Conservation (phyloP, 2,888 invertebrate species). For the Lysandra bellargus region DNA sequence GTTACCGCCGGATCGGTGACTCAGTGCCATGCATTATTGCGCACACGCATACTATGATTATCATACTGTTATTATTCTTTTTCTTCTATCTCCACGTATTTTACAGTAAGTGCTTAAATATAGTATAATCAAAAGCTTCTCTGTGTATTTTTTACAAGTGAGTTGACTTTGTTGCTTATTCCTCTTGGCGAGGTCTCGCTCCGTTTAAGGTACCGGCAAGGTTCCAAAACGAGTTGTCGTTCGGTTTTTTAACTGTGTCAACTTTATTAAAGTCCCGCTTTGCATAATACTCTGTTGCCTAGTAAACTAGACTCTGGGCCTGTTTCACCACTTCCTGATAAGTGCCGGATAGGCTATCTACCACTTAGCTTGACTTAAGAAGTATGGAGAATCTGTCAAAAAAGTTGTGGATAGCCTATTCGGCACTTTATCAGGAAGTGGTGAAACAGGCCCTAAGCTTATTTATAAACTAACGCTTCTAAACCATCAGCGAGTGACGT, state of each 20-base stretch:
- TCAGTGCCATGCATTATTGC: constrained; percentile 45
- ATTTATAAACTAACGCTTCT: constrained; percentile 4
- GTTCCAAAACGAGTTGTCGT: not conserved
- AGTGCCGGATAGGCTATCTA: too few species aligned
- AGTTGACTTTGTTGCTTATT: not conserved
- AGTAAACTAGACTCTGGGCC: not conserved
- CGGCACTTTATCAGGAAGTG: too few species aligned
- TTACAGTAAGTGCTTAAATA: not conserved
- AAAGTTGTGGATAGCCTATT: too few species aligned
- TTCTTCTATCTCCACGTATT: constrained; percentile 20
- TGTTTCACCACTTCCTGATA: too few species aligned
- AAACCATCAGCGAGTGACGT: not conserved
- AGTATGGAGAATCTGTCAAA: too few species aligned
- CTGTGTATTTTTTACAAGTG: not conserved
- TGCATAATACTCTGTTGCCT: not conserved
- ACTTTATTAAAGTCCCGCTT: not conserved
- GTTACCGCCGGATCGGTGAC: constrained; percentile 56
- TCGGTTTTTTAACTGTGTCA: not conserved
- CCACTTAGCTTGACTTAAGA: too few species aligned
- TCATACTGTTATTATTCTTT: not conserved
- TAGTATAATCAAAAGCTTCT: not conserved
- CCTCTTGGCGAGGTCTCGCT: not conserved
- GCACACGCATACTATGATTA: constrained; percentile 35
- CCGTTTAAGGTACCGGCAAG: not conserved
- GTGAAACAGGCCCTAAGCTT: not conserved